A percentile compares a stretch with the other conserved stretches of the same genome.
Evolutionary conservation across 2,888 invertebrate genomes (phyloP).

Genomic region (Philhelius pedissequus): DNA sequence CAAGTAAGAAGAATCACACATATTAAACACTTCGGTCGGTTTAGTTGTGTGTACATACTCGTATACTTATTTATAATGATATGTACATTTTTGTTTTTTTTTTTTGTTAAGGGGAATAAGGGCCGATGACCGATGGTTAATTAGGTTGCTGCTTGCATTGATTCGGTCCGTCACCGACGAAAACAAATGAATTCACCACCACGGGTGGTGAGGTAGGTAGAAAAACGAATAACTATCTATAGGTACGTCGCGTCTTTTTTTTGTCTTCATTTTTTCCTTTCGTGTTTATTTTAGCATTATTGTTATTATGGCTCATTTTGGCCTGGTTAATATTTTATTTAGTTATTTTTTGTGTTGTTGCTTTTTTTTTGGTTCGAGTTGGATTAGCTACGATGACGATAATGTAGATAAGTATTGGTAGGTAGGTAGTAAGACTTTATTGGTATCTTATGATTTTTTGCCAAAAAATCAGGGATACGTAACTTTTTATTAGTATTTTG

Average conservation of each 20-base stretch:
- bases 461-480: not conserved
- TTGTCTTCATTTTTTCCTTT: conserved; percentile 23
- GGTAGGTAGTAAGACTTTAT: conserved; percentile 5
- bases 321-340: conserved; percentile 45
- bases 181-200: not conserved
- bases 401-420: not conserved
- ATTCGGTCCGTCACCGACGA: conserved; percentile 61
- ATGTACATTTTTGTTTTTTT: not conserved
- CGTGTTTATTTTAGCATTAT: conserved; percentile 35
- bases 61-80: too few relatives aligned
- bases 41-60: not conserved
- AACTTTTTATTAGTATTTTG: not conserved
- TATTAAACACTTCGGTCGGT: conserved; percentile 8
- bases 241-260: not conserved
- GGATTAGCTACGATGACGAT: conserved; percentile 29
- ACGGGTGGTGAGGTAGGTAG: conserved; percentile 26
- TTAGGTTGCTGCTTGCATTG: conserved; percentile 68
- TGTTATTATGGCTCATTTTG: conserved; percentile 38
- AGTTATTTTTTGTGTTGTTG: not conserved
- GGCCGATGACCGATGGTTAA: conserved; percentile 68
- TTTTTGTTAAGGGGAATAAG: conserved; percentile 41
- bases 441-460: conserved; percentile 30
- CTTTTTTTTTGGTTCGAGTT: not conserved
- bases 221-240: not conserved
- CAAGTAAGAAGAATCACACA: conserved; percentile 45